Conservation (phyloP, 1,140 invertebrate species). For the Zophobas morio region DNA sequence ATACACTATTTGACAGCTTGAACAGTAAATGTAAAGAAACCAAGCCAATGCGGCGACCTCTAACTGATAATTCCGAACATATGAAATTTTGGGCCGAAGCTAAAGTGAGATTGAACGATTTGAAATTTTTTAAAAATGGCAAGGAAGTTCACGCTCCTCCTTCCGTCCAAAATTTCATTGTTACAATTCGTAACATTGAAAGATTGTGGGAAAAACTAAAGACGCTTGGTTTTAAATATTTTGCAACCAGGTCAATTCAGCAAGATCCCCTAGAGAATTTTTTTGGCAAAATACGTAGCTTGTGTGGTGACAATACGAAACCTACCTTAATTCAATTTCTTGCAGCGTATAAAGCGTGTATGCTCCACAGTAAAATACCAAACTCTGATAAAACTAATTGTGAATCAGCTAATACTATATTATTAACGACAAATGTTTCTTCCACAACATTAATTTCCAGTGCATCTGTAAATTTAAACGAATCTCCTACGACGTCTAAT, state of each 20-base stretch:
- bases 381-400: no score
- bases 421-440: no score
- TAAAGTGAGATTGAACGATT: not conserved
- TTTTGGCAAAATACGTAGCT: not conserved
- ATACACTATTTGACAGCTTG: not conserved
- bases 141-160: no score
- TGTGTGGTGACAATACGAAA: not conserved
- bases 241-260: not conserved
- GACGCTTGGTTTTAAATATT: not conserved
- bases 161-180: not conserved
- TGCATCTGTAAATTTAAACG: no score
- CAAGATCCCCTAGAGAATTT: not conserved
- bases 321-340: not conserved
- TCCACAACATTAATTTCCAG: no score
- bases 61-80: not conserved
- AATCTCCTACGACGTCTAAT: no score
- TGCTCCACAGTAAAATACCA: not conserved
- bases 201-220: not conserved
- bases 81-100: not conserved
- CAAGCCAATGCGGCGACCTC: not conserved
- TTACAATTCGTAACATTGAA: not conserved
- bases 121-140: slow-evolving; percentile 1
- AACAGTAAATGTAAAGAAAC: not conserved
- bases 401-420: no score
- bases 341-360: not conserved